phyloP scores from a whole-genome alignment of 1,140 invertebrate species.

The Mamestra configurata region DNA sequence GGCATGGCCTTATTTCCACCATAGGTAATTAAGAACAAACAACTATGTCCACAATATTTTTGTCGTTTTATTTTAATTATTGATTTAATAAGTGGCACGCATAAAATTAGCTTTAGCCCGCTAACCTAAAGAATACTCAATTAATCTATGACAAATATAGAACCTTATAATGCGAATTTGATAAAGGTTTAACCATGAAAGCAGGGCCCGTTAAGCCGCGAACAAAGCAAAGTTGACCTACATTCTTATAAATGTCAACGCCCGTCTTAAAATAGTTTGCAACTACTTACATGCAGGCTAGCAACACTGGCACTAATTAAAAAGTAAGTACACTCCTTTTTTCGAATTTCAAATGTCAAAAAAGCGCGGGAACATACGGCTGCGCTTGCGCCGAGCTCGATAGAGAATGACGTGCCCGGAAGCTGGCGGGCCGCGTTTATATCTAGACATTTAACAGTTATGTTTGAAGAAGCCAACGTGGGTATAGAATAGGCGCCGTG shows the following conservation, averaged over 20 bases:
- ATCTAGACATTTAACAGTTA: conserved; percentile 84
- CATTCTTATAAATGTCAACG: conserved; percentile 62
- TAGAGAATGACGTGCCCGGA: conserved; percentile 83
- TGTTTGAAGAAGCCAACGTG: conserved; percentile 70
- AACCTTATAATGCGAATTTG: conserved; percentile 31
- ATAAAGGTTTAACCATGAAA: conserved; percentile 50
- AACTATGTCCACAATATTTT: neutral
- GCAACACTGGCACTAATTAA: conserved; percentile 67
- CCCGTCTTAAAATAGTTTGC: conserved; percentile 59
- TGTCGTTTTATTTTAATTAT: neutral
- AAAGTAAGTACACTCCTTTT: conserved; percentile 67
- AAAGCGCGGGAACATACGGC: conserved; percentile 70
- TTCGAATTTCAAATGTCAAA: conserved; percentile 64
- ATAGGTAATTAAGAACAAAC: neutral
- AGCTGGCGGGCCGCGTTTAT: conserved; percentile 74
- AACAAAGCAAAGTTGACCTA: conserved; percentile 66
- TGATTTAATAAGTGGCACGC: conserved; percentile 4
- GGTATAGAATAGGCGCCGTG: conserved; percentile 62
- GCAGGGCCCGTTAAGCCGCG: conserved; percentile 57
- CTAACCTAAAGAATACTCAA: conserved; percentile 3
- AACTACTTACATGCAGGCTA: conserved; percentile 56
- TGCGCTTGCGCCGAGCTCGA: conserved; percentile 70
- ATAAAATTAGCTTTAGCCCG: neutral
- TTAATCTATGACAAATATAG: conserved; percentile 19
- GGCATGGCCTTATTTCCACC: neutral